A percentile compares a stretch with the other conserved stretches of the same genome.
phyloP scores from a whole-genome alignment of 1,140 invertebrate genomes.

The Globodera ellingtonae region DNA sequence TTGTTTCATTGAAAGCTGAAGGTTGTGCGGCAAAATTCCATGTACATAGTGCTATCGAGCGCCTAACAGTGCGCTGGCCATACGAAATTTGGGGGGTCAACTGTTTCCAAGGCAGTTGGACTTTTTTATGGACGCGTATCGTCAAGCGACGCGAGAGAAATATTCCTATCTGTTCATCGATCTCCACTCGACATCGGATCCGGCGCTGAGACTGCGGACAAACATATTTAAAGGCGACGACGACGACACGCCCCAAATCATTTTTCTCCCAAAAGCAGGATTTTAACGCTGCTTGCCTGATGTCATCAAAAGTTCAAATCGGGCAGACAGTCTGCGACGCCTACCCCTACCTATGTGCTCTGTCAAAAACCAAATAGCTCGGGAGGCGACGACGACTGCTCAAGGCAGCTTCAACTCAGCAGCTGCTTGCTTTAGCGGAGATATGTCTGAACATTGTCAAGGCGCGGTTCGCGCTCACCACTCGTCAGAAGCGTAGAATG shows the following conservation, averaged over 20 bases:
- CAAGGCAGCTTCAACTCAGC: background rate
- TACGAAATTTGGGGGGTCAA: slow-evolving; percentile 17
- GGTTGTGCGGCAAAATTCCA: slow-evolving; percentile 19
- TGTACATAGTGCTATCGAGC: slow-evolving; percentile 22
- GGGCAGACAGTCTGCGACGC: background rate
- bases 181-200: slow-evolving; percentile 11
- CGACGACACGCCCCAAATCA: background rate
- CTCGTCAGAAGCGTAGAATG: background rate
- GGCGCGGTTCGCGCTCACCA: background rate
- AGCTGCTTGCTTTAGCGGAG: slow-evolving; percentile 20
- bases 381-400: background rate
- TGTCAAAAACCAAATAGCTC: background rate
- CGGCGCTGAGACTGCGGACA: slow-evolving; percentile 1
- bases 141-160: slow-evolving; percentile 11
- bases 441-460: slow-evolving; percentile 25
- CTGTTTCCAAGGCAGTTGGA: slow-evolving; percentile 30
- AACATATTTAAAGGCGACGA: slow-evolving; percentile 27
- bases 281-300: background rate
- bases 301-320: background rate
- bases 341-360: slow-evolving; percentile 6
- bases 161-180: slow-evolving; percentile 36
- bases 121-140: slow-evolving; percentile 30
- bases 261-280: background rate
- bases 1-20: slow-evolving; percentile 23
- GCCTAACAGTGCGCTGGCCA: slow-evolving; percentile 7